Evolutionary conservation across 2,797 vertebrate genomes (phyloP), one percentile per base, ranked within the genome.

Genomic region (Catostomus latipinnis): DNA sequence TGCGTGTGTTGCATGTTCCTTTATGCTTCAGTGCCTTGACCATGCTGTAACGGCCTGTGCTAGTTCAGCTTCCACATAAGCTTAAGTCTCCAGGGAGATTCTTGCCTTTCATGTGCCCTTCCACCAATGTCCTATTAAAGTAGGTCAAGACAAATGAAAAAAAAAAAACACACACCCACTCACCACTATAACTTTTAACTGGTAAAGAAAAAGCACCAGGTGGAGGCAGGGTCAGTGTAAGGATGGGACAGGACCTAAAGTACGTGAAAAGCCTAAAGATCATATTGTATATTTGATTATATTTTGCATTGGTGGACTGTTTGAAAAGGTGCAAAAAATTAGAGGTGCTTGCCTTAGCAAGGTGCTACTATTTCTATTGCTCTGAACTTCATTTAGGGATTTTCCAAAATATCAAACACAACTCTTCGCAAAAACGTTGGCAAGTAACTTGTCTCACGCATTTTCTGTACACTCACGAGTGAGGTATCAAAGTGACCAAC

Each of bases 131-230:
- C 73, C 85, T 84, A 89, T 67, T 74, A 91, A 94, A 93, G 88
- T 92, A 90, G 91, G 92, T 93, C 92, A 93, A 90, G 90, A 88
- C 88, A 92, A 87, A 82, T 92, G 91, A 91, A 89, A 90, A 89
- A 86, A 48, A 22, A 34, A 34, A 34, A 34, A 34, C 34, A 34
- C 34, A 34, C 71, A 68, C 76, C 14, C 74, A 58, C 62, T 65
- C 80, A 81, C 84, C 78, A 5, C 34, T 85, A 63, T 69, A 52
- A 63, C 57, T 68, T 73, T 62, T 50, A 78, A 81, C 80, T 58
- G 9, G 65, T 12, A 65, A 53, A 75, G 14, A 70, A 9, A 48
- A 72, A 62, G 50, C 49, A 65, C 52, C 68, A 65, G 50, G 68
- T 65, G 76, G 8, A 60, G 45, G 43, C 6, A 13, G 4, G 68